Conservation (phyloP, 2,888 invertebrate species). For the Malthinus flaveolus region DNA sequence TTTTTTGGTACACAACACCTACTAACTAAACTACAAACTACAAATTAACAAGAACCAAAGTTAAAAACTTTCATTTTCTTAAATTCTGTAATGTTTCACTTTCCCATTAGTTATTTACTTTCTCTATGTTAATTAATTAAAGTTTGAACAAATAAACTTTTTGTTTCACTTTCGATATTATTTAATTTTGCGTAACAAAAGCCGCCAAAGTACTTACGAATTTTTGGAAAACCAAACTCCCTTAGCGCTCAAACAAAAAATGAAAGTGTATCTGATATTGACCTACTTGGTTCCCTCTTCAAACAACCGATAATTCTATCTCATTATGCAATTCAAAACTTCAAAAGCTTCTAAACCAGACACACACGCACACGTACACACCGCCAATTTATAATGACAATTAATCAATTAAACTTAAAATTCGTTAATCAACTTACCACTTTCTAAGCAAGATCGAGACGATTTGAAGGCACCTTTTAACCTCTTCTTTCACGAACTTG, state of each 20-base stretch:
- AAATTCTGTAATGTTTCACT: constrained; percentile 13
- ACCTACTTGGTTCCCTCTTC: constrained; percentile 17
- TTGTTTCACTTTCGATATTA: constrained; percentile 1
- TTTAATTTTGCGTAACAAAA: too few relatives aligned
- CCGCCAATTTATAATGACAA: background rate
- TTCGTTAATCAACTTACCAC: background rate
- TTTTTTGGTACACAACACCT: background rate
- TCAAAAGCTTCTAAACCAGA: background rate
- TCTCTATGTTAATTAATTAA: constrained; percentile 12
- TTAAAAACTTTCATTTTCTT: constrained; percentile 10
- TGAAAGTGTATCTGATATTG: constrained; percentile 18
- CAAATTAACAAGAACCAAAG: constrained; percentile 1
- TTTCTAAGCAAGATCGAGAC: background rate
- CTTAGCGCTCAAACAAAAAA: background rate
- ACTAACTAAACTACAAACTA: constrained; percentile 5
- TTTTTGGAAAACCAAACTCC: background rate
- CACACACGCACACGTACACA: too few relatives aligned
- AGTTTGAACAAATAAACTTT: background rate
- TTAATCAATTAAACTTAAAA: background rate
- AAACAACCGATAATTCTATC: background rate
- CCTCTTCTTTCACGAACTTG: background rate
- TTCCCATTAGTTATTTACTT: constrained; percentile 13
- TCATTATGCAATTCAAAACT: background rate
- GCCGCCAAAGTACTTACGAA: background rate
- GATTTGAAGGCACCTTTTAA: background rate